Evolutionary conservation across 2,797 vertebrate species (phyloP), one percentile per base, ranked within the genome.

Genomic region (Fringilla coelebs): DNA sequence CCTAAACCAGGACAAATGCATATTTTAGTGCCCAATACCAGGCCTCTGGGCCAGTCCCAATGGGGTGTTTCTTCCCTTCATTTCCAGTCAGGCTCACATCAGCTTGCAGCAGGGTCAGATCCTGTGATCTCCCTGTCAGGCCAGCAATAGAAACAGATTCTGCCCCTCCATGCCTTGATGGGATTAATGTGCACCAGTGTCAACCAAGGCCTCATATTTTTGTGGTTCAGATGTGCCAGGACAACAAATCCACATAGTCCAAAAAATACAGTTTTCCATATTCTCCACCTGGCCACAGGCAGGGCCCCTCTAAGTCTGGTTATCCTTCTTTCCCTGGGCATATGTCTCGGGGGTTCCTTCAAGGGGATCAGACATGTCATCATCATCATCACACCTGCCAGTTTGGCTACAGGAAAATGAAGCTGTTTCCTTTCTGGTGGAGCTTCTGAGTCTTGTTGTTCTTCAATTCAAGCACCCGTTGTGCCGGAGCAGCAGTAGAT

Each of bases 401-500:
- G 22, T 58, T 36, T 10, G 4, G n/a, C 55, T 58, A 36, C 20
- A 16, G 22, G n/a, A 7, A 24, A 25, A 10, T 34, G n/a, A 22
- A 25, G 7, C 24, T 36, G n/a, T 16, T 58, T 58, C 8, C n/a
- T 3, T 8, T 34, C 34, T 25, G 16, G 55, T 25, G 55, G 22
- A 57, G 34, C 55, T 34, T 57, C 55, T 34, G 22, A 25, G n/a
- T 17, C 55, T 34, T 11, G 21, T 24, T 11, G 5, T 58, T 11
- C n/a, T 25, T 36, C n/a, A 17, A 17, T 17, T 36, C 24, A 58
- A 5, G 15, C n/a, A 25, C n/a, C 22, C 5, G 0, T 36, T 3
- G 20, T 25, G 22, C 9, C 55, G 25, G n/a, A 25, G n/a, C 55
- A 34, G 55, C 22, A 36, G 55, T 25, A 34, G n/a, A 36, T 36